Evolutionary conservation across 2,113 vertebrate species (phyloP).

Genomic region (Campylorhamphus procurvoides): DNA sequence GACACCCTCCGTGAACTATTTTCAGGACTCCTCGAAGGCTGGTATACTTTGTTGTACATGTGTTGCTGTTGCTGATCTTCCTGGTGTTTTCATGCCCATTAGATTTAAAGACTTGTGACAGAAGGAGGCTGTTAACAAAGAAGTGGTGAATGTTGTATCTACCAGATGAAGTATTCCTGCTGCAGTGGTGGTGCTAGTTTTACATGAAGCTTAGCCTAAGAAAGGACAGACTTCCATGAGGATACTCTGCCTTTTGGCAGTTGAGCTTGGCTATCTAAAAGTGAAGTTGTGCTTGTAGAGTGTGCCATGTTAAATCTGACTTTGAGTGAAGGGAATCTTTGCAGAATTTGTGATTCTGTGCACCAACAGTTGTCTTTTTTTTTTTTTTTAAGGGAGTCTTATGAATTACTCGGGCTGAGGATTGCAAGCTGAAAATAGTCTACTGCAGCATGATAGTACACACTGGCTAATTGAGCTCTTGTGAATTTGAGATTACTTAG

Average conservation of each 20-base stretch:
- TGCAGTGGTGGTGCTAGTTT: neutral
- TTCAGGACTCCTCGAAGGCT: neutral
- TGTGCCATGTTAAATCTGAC: neutral
- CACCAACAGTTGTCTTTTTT: neutral
- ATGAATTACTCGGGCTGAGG: neutral
- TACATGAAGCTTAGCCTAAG: neutral
- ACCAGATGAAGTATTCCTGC: neutral
- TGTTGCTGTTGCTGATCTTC: neutral
- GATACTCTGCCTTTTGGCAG: neutral
- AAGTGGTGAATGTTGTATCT: neutral
- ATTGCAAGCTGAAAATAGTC: neutral
- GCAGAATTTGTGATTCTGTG: neutral
- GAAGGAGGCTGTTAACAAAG: neutral
- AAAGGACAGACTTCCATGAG: neutral
- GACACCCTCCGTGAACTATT: neutral
- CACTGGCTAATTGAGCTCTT: neutral
- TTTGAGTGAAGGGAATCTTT: neutral
- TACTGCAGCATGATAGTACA: neutral
- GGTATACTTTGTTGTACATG: neutral
- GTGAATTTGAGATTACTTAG: neutral
- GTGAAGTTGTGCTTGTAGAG: neutral
- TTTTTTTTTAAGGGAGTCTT: neutral
- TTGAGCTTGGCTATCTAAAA: neutral
- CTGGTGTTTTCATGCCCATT: neutral
- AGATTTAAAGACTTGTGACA: neutral